These are phyloP conservation scores for Pseudeuparius sepicola DNA, from an alignment of 2,888 invertebrate genomes.

Conservation along the genomic window DNA sequence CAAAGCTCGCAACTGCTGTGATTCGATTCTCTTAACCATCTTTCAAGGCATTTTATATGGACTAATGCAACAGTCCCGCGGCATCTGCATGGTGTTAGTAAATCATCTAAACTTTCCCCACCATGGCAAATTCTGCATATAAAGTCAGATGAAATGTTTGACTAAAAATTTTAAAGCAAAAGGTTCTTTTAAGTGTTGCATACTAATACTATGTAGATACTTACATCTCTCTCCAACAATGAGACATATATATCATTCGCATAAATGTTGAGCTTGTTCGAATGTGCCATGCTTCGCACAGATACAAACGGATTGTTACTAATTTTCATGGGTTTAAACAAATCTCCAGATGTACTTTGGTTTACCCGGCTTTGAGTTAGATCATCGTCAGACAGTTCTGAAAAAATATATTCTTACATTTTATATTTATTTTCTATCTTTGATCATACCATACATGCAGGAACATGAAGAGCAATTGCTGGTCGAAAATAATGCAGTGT, in stretches of 20 bases:
- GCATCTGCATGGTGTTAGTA: slow-evolving; percentile 46
- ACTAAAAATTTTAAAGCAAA: slow-evolving; percentile 14
- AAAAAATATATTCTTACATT: slow-evolving; percentile 9
- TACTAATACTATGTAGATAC: slow-evolving; percentile 12
- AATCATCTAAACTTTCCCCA: slow-evolving; percentile 36
- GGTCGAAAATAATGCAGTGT: slow-evolving; percentile 29
- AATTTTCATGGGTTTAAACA: slow-evolving; percentile 26
- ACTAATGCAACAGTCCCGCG: slow-evolving; percentile 45
- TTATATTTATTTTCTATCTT: too few species aligned
- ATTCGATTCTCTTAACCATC: slow-evolving; percentile 47
- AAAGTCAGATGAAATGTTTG: slow-evolving; percentile 22
- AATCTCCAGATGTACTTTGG: slow-evolving; percentile 7
- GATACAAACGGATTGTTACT: slow-evolving; percentile 31
- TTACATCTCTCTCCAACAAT: slow-evolving; percentile 28
- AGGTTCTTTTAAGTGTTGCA: too few species aligned
- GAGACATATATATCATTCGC: slow-evolving; percentile 31
- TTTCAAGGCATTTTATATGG: slow-evolving; percentile 47
- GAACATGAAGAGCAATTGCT: slow-evolving; percentile 27
- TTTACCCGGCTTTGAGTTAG: slow-evolving; percentile 6
- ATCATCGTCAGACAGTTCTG: slow-evolving; percentile 22
- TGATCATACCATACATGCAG: slow-evolving; percentile 25
- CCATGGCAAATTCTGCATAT: slow-evolving; percentile 40
- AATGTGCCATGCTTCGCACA: slow-evolving; percentile 32
- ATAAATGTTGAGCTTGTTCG: slow-evolving; percentile 28
- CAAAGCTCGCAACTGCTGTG: slow-evolving; percentile 48